Base-by-base conservation (phyloP, 2,113 vertebrate species). In the Helogale parvula region DNA sequence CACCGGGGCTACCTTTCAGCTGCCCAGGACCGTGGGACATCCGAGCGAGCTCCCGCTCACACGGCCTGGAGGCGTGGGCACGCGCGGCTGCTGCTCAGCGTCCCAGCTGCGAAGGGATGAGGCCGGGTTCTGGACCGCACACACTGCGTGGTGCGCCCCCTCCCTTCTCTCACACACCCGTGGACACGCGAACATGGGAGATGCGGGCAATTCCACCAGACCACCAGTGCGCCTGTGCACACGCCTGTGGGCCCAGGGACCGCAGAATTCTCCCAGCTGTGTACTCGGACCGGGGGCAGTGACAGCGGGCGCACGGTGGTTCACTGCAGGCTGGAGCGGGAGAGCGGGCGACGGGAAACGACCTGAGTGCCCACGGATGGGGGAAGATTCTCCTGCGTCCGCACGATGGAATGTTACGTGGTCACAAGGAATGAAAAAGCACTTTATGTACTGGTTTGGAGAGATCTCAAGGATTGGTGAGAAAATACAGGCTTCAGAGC, bases 371-470 rank as follows among this genome's bases (percentile, higher is more conserved):
- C 41, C 31, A 5, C 16, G 1, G 1, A 4, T 1, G 7, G 54
- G 1, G 25, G 50, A 63, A 38, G 76, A 47, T 25, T 9, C 81
- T 50, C 33, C 10, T 0, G 9, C 23, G 38, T 4, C 69, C 86
- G 25, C 1, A 10, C 0, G 1, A 41, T 1, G 23, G 38, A 47
- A 57, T 17, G 33, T 54, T 5, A 35, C 0, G 0, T 6, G 19
- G 33, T 45, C 47, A 80, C 0, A 31, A n/a, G 33, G 21, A 72
- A 80, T 13, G 52, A 60, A 52, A 87, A 93, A 25, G 16, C 17
- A 21, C 50, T 33, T 31, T 4, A 10, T 2, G 25, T 29, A 63
- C 79, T 79, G 25, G 27, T 66, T 25, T 47, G 65, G 52, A 60
- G 41, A 83, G 83, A 57, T 74, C 82, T 94, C 16, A 33, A 74